These are phyloP conservation scores for Drepana arcuata DNA, from an alignment of 1,140 invertebrate species.

Conservation along the genomic window DNA sequence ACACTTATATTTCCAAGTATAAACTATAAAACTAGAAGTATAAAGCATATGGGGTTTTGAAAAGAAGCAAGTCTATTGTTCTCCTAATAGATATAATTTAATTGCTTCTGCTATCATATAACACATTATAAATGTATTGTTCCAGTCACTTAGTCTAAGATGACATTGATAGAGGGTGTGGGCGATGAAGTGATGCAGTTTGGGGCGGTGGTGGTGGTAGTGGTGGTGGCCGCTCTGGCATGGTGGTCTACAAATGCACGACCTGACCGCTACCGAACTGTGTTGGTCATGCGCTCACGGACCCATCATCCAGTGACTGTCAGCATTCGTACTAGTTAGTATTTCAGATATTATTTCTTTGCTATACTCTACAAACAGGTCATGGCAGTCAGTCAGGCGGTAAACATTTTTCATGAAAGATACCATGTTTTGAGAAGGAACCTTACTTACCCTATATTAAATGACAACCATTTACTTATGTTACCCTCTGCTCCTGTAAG, in stretches of 20 bases:
- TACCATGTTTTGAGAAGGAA: background rate
- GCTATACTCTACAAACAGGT: too few relatives aligned
- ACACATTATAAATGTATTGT: background rate
- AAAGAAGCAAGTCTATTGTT: too few relatives aligned
- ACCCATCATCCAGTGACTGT: constrained; percentile 44
- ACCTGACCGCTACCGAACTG: constrained; percentile 65
- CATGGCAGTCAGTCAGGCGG: too few relatives aligned
- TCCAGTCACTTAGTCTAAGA: constrained; percentile 23
- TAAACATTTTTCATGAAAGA: background rate
- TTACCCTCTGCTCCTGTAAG: too few relatives aligned
- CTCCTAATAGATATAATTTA: too few relatives aligned
- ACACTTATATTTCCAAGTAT: too few relatives aligned
- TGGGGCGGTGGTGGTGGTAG: constrained; percentile 74
- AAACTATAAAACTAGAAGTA: too few relatives aligned
- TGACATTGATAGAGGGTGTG: constrained; percentile 83
- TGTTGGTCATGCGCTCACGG: constrained; percentile 65
- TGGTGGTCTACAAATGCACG: constrained; percentile 79
- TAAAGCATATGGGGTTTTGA: too few relatives aligned
- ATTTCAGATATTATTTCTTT: constrained; percentile 4
- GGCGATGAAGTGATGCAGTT: constrained; percentile 88
- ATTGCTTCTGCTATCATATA: too few relatives aligned
- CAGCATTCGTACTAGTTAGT: constrained; percentile 48
- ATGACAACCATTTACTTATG: too few relatives aligned
- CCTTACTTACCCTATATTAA: background rate
- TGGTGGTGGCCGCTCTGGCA: constrained; percentile 77